Evolutionary conservation across 1,140 invertebrate species (phyloP), one percentile per base, ranked within the genome.

Genomic region (Achatina immaculata): DNA sequence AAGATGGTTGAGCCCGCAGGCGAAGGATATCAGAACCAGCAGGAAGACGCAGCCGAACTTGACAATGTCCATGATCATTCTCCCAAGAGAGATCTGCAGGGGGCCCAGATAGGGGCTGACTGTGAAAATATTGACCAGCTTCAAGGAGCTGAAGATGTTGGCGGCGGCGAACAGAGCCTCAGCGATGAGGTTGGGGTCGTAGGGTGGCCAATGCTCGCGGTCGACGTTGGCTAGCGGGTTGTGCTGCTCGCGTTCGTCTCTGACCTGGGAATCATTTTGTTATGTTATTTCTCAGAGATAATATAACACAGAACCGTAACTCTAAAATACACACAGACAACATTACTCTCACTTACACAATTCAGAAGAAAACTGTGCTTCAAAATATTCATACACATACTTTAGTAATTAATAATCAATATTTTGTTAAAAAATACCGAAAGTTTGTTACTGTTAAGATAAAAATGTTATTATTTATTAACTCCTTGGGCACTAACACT

Each of bases 61-160:
- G 93, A 99, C 95, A 69, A 99, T 99, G 90, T 99, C 98, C 93
- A 98, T 95, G 78, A 99, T 96, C 98, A 99, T 99, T 84, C 97
- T 93, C 71, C 90, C 98, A 31, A 99, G 93, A 16, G 97, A 98
- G 72, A 99, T 98, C 93, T 99, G 98, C 78, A 99, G 93, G 80
- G 98, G 98, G 79, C 98, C 98, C 88, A 99, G 92, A 92, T 99
- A 96, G 36, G 98, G 98, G 93, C 99, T 99, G 74, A 99, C 97
- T 69, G 98, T 99, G 93, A 99, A 99, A 91, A 99, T 99, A 93
- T 99, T 99, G 86, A 99, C 98, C 86, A 99, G 93, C 92, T 99
- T 99, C 79, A 99, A 93, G 77, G 97, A 98, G 93, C 96, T 97
- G 90, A 98, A 97, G 86, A 98, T 97, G 94, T 98, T 98, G 82